Evolutionary conservation across 2,797 vertebrate genomes (phyloP), one percentile per base, ranked within the genome.

Genomic region (Urophycis tenuis): DNA sequence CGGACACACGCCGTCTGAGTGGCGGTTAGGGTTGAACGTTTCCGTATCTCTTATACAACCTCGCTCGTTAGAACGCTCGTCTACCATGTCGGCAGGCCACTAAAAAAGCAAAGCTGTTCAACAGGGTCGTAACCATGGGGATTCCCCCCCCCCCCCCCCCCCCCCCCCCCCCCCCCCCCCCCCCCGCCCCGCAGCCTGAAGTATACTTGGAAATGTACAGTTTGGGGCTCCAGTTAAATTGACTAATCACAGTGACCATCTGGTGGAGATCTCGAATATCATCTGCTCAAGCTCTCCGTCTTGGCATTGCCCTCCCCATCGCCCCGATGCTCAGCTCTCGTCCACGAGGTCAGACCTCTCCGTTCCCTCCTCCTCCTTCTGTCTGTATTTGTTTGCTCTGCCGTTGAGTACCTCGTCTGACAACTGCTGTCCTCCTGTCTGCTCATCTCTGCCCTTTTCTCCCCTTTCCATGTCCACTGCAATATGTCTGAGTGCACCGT

Each of bases 201-300:
- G n/a, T n/a, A n/a, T n/a, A n/a, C n/a, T 41, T 41, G 14, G 39
- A 79, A 30, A 75, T 35, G 70, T 82, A 81, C 17, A 49, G 83
- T 53, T 33, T 45, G 75, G 32, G 60, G 34, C 74, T 60, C n/a
- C 10, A 32, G 33, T 45, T 45, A 77, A 82, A 84, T 79, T 2
- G 77, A 11, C 29, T n/a, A n/a, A n/a, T n/a, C n/a, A n/a, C n/a
- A 84, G 77, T 32, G 73, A n/a, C 75, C 41, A 31, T 64, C 70
- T 74, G 60, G 72, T n/a, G 33, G 75, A 74, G 35, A n/a, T n/a
- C n/a, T n/a, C n/a, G n/a, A n/a, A n/a, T n/a, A n/a, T n/a, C n/a
- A 78, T 53, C 32, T 53, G 71, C 29, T 75, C 53, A 53, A n/a
- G 45, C n/a, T 31, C 0, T 14, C 2, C 49, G 69, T 29, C 17